Evolutionary conservation across 2,888 invertebrate species (phyloP).

Genomic region (Stenurella melanura): DNA sequence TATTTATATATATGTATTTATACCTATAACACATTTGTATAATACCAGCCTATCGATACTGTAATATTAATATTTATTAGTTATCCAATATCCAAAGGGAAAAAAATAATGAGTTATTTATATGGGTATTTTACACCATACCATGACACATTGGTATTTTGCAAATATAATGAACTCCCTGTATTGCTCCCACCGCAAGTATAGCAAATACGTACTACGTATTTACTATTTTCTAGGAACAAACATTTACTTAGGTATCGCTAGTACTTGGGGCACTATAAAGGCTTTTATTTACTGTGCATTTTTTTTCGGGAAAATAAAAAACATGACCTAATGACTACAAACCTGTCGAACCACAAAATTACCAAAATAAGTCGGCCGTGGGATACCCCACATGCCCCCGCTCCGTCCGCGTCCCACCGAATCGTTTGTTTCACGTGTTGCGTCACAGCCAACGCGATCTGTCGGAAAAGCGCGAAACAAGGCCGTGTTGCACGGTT

Average conservation of each 20-base stretch:
- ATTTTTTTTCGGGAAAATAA: constrained; percentile 23
- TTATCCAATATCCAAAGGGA: no score
- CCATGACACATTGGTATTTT: no score
- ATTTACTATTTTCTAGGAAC: background rate
- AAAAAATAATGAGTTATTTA: no score
- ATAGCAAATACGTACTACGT: background rate
- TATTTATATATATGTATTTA: no score
- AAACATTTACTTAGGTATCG: background rate
- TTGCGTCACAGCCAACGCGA: constrained; percentile 45
- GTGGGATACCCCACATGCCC: constrained; percentile 32
- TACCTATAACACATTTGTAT: no score
- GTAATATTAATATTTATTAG: no score
- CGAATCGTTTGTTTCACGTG: constrained; percentile 18
- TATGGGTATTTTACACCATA: no score
- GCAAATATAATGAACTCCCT: no score
- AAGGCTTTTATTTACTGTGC: background rate
- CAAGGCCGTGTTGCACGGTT: constrained; percentile 41
- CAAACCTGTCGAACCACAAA: constrained; percentile 34
- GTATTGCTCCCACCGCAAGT: no score
- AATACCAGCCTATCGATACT: no score
- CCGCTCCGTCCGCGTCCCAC: constrained; percentile 28
- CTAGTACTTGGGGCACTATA: background rate
- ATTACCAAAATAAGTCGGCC: constrained; percentile 41
- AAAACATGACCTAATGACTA: constrained; percentile 36
- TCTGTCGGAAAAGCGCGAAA: constrained; percentile 43